These are phyloP conservation scores for Pseudonaja textilis DNA, from an alignment of 2,113 vertebrate genomes.

Conservation along the genomic window DNA sequence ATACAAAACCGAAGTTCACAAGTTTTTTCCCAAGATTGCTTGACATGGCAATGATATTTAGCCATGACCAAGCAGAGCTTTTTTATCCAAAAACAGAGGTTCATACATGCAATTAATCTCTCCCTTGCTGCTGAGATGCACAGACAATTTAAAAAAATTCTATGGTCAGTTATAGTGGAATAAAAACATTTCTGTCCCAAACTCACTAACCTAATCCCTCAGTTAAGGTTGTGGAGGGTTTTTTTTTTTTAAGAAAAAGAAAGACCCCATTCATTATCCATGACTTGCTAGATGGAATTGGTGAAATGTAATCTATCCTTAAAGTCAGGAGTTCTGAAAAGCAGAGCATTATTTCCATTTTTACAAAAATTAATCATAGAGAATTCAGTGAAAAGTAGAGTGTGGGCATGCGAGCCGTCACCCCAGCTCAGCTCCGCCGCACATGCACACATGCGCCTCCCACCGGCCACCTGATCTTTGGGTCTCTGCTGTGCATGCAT, in stretches of 20 bases:
- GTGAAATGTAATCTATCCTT: conserved; percentile 25
- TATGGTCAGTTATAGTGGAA: conserved; percentile 10
- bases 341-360: background rate
- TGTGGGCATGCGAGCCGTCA: too few relatives aligned
- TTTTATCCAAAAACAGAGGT: background rate
- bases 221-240: background rate
- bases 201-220: background rate
- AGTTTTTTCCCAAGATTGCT: background rate
- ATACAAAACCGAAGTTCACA: background rate
- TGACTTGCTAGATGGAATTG: background rate
- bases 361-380: background rate
- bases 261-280: conserved; percentile 10
- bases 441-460: too few relatives aligned
- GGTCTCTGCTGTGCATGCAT: too few relatives aligned
- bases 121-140: background rate
- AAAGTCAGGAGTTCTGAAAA: background rate
- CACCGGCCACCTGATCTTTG: too few relatives aligned
- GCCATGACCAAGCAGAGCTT: background rate
- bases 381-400: background rate
- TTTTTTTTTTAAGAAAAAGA: background rate
- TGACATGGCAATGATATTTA: background rate
- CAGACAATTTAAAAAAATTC: background rate
- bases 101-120: background rate
- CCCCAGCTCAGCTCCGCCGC: too few relatives aligned
- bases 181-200: conserved; percentile 14